Evolutionary conservation across 2,888 invertebrate species (phyloP).

Genomic region (Diaperis boleti): DNA sequence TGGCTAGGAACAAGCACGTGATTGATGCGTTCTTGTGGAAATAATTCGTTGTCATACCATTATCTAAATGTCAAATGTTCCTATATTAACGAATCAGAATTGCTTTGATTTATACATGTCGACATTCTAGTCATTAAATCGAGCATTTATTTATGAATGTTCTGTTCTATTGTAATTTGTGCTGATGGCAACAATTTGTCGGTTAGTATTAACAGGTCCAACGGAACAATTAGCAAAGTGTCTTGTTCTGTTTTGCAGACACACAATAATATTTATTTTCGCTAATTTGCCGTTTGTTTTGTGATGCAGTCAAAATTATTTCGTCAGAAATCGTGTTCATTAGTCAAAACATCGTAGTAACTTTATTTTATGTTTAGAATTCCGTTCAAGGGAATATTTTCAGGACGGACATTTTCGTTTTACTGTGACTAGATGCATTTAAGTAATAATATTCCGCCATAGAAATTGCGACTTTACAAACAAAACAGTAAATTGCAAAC

Average conservation of each 20-base stretch:
- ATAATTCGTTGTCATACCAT: neutral
- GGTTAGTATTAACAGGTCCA: neutral
- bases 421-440: conserved; percentile 2
- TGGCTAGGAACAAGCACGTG: neutral
- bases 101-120: conserved; percentile 1
- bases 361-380: too few relatives aligned
- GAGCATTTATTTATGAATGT: conserved; percentile 3
- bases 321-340: too few relatives aligned
- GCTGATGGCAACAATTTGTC: conserved; percentile 14
- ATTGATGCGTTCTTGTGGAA: neutral
- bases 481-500: neutral
- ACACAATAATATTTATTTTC: neutral
- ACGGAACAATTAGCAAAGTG: conserved; percentile 11
- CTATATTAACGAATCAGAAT: neutral
- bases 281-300: too few relatives aligned
- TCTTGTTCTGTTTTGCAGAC: conserved; percentile 7
- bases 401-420: too few relatives aligned
- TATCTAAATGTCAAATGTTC: neutral
- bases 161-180: neutral
- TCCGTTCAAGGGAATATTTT: too few relatives aligned
- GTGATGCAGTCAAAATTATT: too few relatives aligned
- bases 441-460: too few relatives aligned
- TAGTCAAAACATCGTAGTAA: too few relatives aligned
- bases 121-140: conserved; percentile 2
- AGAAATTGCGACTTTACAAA: too few relatives aligned